These are phyloP conservation scores for Morpho helenor DNA, from an alignment of 2,888 invertebrate genomes.

Conservation along the genomic window DNA sequence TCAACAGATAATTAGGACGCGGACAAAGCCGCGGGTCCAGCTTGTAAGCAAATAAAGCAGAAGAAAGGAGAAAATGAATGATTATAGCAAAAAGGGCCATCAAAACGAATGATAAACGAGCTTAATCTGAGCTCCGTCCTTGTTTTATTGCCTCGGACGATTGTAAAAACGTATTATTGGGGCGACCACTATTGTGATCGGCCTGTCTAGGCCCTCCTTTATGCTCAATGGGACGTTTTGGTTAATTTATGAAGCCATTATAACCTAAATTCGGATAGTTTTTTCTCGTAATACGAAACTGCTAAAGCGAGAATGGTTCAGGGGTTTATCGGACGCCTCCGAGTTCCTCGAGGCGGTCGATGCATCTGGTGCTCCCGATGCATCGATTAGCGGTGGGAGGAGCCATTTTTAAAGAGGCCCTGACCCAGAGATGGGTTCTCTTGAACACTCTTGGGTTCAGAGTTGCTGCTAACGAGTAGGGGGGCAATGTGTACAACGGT, in stretches of 20 bases:
- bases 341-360: no score
- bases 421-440: no score
- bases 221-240: conserved; percentile 53
- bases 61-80: conserved; percentile 77
- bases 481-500: no score
- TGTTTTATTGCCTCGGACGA: conserved; percentile 76
- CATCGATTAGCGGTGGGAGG: no score
- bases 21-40: conserved; percentile 22
- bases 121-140: conserved; percentile 73
- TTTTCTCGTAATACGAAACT: conserved; percentile 9
- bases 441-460: no score
- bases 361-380: no score
- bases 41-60: conserved; percentile 72
- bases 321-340: no score
- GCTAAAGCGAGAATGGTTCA: background rate
- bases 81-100: conserved; percentile 78
- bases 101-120: conserved; percentile 78
- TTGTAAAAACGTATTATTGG: conserved; percentile 78
- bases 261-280: conserved; percentile 20
- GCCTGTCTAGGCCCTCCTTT: conserved; percentile 64
- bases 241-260: conserved; percentile 57
- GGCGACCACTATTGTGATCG: conserved; percentile 48
- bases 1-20: no score
- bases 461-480: no score
- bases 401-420: no score